Percentiles rank a stretch among this genome's conserved stretches.
phyloP scores from a whole-genome alignment of 2,888 invertebrate genomes.

The Meta bourneti region DNA sequence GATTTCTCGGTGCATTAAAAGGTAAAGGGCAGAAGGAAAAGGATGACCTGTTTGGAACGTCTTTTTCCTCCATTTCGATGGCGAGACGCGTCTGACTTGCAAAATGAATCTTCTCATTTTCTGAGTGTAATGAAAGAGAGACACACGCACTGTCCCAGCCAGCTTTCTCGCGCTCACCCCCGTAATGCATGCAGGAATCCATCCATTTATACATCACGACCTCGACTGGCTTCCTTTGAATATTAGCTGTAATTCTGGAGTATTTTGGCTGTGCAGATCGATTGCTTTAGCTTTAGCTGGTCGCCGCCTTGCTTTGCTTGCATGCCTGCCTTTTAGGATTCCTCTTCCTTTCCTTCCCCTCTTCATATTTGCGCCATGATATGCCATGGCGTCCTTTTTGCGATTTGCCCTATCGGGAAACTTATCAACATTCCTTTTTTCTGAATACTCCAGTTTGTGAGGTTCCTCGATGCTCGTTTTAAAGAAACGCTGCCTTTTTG shows the following conservation, averaged over 20 bases:
- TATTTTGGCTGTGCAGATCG: conserved; percentile 74
- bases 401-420: conserved; percentile 49
- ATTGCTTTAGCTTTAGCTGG: conserved; percentile 69
- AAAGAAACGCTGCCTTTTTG: not conserved
- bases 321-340: not conserved
- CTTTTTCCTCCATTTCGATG: conserved; percentile 36
- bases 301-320: conserved; percentile 34
- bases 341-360: conserved; percentile 26
- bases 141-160: conserved; percentile 1
- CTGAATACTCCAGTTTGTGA: not conserved
- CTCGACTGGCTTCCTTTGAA: conserved; percentile 69
- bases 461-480: not conserved
- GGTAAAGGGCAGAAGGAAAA: conserved; percentile 10
- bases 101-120: conserved; percentile 38
- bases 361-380: conserved; percentile 68
- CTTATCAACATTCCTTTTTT: conserved; percentile 29
- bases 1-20: conserved; percentile 22
- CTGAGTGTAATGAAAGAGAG: conserved; percentile 47
- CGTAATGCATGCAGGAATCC: conserved; percentile 72
- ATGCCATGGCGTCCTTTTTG: conserved; percentile 63
- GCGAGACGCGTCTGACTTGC: conserved; percentile 36
- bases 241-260: conserved; percentile 76
- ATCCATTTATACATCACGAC: conserved; percentile 75
- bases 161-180: conserved; percentile 5
- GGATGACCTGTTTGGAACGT: conserved; percentile 43